Evolutionary conservation across 2,113 vertebrate genomes (phyloP).

Genomic region (Psilopsiagon aurifrons): DNA sequence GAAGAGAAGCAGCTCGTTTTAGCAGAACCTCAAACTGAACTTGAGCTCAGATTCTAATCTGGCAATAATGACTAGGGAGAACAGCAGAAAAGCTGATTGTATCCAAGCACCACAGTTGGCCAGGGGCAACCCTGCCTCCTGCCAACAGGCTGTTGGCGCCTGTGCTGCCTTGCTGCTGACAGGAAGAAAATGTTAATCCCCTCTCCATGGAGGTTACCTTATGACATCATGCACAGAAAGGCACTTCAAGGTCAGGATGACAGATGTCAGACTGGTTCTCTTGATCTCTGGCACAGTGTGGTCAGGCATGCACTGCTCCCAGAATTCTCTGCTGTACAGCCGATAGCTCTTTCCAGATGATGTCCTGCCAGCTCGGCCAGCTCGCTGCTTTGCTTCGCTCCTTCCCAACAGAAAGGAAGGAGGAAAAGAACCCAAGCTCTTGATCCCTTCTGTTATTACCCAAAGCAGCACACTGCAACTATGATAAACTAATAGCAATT

Average conservation of each 20-base stretch:
- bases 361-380: constrained; percentile 91
- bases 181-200: not conserved
- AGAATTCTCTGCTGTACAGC: constrained; percentile 89
- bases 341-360: constrained; percentile 89
- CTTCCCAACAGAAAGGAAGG: constrained; percentile 62
- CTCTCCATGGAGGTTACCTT: constrained; percentile 76
- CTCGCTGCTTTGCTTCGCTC: constrained; percentile 91
- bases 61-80: not conserved
- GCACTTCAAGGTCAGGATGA: constrained; percentile 94
- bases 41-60: not conserved
- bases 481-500: not conserved
- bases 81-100: not conserved
- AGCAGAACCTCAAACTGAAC: not conserved
- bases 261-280: constrained; percentile 90
- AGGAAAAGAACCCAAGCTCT: not conserved
- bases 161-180: not conserved
- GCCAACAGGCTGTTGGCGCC: not conserved
- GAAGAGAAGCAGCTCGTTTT: not conserved
- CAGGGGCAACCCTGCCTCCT: not conserved
- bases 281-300: constrained; percentile 95
- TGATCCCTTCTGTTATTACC: not conserved
- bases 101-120: not conserved
- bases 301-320: constrained; percentile 93
- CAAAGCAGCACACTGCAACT: not conserved
- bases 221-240: constrained; percentile 94